Conservation (phyloP, 2,797 vertebrate species). For the Protonibea diacanthus region DNA sequence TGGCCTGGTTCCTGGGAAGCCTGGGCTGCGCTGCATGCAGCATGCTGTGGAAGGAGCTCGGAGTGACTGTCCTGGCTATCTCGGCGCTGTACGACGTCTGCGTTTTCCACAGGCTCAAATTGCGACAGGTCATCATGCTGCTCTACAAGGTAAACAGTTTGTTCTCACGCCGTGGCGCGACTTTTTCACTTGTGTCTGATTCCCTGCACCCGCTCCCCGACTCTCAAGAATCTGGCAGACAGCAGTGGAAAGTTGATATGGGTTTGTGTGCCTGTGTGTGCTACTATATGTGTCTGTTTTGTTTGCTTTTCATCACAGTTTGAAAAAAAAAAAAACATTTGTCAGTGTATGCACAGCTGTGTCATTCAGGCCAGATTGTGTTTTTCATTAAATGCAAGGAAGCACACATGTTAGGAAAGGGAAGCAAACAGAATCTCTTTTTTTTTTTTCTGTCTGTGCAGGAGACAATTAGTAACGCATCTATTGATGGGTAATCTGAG, state of each 20-base stretch:
- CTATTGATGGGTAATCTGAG: conserved; percentile 6
- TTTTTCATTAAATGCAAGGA: conserved; percentile 38
- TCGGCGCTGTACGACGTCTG: conserved; percentile 95
- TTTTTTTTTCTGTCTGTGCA: conserved; percentile 6
- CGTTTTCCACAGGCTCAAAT: conserved; percentile 92
- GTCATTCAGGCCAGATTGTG: conserved; percentile 37
- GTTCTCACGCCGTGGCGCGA: neutral
- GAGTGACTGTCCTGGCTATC: conserved; percentile 95
- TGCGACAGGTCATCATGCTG: conserved; percentile 89
- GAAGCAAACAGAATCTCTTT: conserved; percentile 28
- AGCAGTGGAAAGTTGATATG: conserved; percentile 34
- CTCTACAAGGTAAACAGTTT: conserved; percentile 91
- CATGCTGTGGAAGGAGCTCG: conserved; percentile 99
- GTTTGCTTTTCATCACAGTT: conserved; percentile 66
- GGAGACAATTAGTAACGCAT: neutral
- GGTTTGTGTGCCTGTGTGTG: conserved; percentile 12
- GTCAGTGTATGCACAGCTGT: conserved; percentile 68
- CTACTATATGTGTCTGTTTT: conserved; percentile 24
- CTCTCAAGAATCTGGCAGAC: conserved; percentile 26
- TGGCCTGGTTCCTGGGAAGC: conserved; percentile 91
- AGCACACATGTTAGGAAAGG: conserved; percentile 39
- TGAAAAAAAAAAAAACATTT: conserved; percentile 60
- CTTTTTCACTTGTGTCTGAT: conserved; percentile 42
- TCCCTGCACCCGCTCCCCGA: conserved; percentile 40
- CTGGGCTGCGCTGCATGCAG: conserved; percentile 93